Evolutionary conservation across 2,888 invertebrate genomes (phyloP), one percentile per base, ranked within the genome.

Genomic region (Epiblema foenella): DNA sequence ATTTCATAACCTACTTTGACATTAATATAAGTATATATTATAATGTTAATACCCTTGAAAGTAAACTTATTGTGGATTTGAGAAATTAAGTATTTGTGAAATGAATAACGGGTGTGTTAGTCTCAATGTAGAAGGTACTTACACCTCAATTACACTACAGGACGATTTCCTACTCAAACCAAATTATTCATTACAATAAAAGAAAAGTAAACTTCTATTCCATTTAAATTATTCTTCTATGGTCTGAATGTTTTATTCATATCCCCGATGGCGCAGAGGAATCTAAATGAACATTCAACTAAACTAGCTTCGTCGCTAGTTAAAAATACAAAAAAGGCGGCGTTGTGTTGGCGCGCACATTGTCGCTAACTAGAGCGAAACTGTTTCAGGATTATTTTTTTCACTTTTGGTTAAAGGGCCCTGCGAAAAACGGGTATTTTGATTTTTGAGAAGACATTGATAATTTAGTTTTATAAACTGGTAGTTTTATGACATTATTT

Each of bases 181-280:
- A 57, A 71, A 71, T 70, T 60, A 58, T 66, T 71, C 70, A 46
- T 46, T 60, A 46, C 59, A 65, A 71, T 56, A 60, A 71, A 65
- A 66, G 56, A 42, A 66, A 65, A 24, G 51, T 39, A 70, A 70
- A 60, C 70, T 71, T 71, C 65, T 71, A 54, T 71, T 66, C 60
- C 66, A 63, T 72, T 68, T 68, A 68, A 72, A 68, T 63, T 72
- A 57, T 68, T 62, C 67, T 67, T 68, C 68, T 63, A 68, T 72
- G 39, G 68, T 46, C 42, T 18, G 18, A 12, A 68, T 72, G 68
- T 72, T 72, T 72, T 72, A 72, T 72, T 72, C 72, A 72, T 72
- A 58, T 63, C 52, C 63, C 68, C 63, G 68, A 62, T 62, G 58
- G 63, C 63, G 72, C 72, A 51, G 57, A 67, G 68, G 68, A 68